These are phyloP conservation scores for Chrysolophus pictus DNA, from an alignment of 2,797 vertebrate genomes.

Conservation along the genomic window DNA sequence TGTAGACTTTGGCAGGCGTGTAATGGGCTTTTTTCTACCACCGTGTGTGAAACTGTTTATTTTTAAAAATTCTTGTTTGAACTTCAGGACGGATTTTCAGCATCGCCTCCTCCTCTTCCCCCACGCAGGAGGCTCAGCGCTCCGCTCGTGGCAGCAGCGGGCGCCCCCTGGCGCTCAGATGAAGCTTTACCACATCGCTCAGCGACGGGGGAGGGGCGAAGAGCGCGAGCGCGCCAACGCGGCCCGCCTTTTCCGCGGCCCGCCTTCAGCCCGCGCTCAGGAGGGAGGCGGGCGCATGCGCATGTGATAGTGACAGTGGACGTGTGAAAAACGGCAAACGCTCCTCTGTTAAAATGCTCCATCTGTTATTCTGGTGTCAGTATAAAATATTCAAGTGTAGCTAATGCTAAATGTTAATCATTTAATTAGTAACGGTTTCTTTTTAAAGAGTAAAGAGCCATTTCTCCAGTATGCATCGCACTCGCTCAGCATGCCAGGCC, in stretches of 20 bases:
- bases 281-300: neutral
- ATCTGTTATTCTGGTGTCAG: neutral
- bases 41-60: neutral
- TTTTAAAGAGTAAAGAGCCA: slow-evolving; percentile 1
- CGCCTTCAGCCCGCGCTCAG: too few species aligned
- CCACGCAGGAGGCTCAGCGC: rapidly evolving
- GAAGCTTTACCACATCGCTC: neutral
- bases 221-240: neutral
- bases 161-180: neutral
- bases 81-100: rapidly evolving
- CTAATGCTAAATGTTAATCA: neutral
- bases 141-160: neutral
- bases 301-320: neutral
- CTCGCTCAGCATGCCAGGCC: neutral
- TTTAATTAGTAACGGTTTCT: neutral
- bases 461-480: neutral
- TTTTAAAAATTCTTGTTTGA: rapidly evolving
- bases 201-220: too few species aligned
- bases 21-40: rapidly evolving
- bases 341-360: neutral
- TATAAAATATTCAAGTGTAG: neutral
- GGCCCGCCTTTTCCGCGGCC: neutral
- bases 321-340: neutral
- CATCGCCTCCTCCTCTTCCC: neutral
- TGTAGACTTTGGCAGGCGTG: neutral